Percentiles rank a stretch among this genome's conserved stretches.
Evolutionary conservation across 2,888 invertebrate species (phyloP).

Genomic region (Andrena bucephala): DNA sequence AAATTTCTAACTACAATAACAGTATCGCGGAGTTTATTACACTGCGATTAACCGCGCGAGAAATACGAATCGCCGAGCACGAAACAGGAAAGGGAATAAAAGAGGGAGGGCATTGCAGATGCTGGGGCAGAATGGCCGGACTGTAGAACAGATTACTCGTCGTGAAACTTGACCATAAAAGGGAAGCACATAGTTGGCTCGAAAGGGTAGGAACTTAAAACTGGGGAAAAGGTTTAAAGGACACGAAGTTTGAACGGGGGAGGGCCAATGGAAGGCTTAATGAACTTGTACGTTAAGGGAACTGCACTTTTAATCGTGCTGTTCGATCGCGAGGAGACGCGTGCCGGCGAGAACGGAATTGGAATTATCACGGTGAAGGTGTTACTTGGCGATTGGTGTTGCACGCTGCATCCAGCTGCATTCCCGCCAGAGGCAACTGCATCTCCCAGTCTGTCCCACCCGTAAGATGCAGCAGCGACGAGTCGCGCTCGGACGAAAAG

Average conservation of each 20-base stretch:
- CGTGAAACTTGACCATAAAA: slow-evolving; percentile 6
- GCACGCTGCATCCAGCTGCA: background rate
- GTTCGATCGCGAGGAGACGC: background rate
- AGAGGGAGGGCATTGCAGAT: background rate
- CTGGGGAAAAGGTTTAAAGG: background rate
- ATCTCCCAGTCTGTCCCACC: background rate
- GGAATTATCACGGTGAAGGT: background rate
- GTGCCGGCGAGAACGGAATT: background rate
- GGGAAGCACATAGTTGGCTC: background rate
- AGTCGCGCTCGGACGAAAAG: slow-evolving; percentile 16
- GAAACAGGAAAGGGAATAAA: background rate
- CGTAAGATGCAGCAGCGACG: background rate
- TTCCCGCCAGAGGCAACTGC: background rate
- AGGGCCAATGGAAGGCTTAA: too few relatives aligned
- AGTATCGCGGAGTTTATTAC: background rate
- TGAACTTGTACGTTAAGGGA: too few relatives aligned
- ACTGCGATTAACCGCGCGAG: background rate
- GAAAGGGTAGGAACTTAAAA: background rate
- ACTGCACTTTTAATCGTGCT: background rate
- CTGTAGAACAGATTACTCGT: background rate
- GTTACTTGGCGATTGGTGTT: background rate
- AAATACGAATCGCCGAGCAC: background rate
- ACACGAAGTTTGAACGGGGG: background rate
- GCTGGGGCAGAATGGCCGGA: background rate
- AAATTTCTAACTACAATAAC: background rate